These are phyloP conservation scores for Pangasianodon hypophthalmus DNA, from an alignment of 2,113 vertebrate genomes.

Conservation along the genomic window DNA sequence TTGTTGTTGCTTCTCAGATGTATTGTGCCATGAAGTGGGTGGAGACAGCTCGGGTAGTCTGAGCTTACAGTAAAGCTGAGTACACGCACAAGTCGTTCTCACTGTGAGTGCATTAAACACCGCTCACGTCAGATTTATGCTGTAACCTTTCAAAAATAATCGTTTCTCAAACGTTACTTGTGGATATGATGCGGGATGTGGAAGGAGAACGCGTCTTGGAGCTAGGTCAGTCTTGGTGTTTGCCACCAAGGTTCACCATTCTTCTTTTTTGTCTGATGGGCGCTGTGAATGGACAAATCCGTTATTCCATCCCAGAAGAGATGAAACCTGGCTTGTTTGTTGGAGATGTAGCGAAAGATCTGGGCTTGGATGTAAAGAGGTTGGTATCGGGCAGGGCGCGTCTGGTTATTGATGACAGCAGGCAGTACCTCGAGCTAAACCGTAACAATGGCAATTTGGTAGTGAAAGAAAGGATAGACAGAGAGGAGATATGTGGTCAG, in stretches of 20 bases:
- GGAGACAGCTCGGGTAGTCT: neutral
- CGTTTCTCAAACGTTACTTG: neutral
- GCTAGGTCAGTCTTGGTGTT: neutral
- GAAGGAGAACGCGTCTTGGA: neutral
- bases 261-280: neutral
- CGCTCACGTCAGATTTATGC: neutral
- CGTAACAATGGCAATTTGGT: conserved; percentile 73
- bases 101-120: neutral
- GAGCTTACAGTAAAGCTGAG: neutral
- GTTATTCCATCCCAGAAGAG: conserved; percentile 78
- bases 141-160: neutral
- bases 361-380: conserved; percentile 76
- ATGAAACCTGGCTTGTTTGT: conserved; percentile 74
- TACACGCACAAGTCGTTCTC: neutral
- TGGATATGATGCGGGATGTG: neutral
- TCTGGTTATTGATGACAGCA: conserved; percentile 72
- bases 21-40: conserved; percentile 1
- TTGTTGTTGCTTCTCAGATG: neutral
- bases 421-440: conserved; percentile 75
- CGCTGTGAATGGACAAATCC: conserved; percentile 65
- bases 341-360: conserved; percentile 74
- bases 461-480: conserved; percentile 68
- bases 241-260: neutral
- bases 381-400: conserved; percentile 73
- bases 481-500: conserved; percentile 15